Conservation (phyloP, 2,888 invertebrate genomes). For the Caenorhabditis auriculariae region DNA sequence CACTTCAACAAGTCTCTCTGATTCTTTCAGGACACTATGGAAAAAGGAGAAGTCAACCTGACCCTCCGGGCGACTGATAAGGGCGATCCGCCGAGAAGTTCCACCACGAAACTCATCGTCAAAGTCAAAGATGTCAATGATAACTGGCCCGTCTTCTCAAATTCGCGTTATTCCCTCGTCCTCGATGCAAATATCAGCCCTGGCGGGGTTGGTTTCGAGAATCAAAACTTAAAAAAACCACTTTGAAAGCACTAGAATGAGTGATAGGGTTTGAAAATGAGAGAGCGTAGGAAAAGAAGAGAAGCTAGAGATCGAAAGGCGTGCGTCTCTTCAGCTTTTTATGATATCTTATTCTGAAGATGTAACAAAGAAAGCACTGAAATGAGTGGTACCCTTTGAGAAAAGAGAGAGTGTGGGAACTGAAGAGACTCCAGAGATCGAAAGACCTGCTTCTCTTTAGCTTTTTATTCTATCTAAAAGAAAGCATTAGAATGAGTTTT, state of each 20-base stretch:
- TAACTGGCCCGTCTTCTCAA: slow-evolving; percentile 33
- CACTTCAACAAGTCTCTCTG: background rate
- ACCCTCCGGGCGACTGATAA: slow-evolving; percentile 31
- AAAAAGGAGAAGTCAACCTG: slow-evolving; percentile 13
- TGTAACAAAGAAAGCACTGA: no score
- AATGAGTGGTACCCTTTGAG: no score
- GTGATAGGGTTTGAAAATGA: background rate
- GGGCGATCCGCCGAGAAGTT: slow-evolving; percentile 27
- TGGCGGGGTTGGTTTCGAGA: slow-evolving; percentile 15
- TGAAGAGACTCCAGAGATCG: no score
- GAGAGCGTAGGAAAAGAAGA: background rate
- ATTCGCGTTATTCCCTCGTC: slow-evolving; percentile 31
- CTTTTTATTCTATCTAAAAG: no score
- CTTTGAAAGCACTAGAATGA: background rate
- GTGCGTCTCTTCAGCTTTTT: no score
- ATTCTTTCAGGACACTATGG: slow-evolving; percentile 15
- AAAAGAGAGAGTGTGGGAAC: no score
- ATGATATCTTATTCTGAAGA: no score
- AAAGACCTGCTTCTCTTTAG: no score
- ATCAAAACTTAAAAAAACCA: background rate
- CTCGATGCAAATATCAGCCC: slow-evolving; percentile 36
- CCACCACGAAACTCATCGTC: slow-evolving; percentile 17
- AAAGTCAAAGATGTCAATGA: slow-evolving; percentile 38
- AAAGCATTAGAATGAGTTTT: no score
- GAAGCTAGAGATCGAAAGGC: no score